phyloP scores from a whole-genome alignment of 2,113 vertebrate species.

The Phaethornis superciliosus region DNA sequence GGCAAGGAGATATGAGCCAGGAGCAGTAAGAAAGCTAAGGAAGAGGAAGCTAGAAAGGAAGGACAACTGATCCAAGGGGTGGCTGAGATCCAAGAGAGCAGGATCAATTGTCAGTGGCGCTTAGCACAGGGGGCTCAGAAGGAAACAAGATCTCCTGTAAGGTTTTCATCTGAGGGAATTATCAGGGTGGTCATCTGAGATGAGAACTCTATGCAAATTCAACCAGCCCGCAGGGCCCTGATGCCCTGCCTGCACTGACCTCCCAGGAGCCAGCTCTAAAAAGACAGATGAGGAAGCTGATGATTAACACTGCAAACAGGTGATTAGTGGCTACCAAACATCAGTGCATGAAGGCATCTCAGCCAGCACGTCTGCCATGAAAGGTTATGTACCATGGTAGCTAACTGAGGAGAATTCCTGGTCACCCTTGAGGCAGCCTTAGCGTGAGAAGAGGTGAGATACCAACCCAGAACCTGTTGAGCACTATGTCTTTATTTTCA shows the following conservation, averaged over 20 bases:
- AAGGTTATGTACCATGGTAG: background rate
- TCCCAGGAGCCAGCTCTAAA: rapidly evolving
- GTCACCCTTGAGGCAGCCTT: background rate
- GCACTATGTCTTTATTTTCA: background rate
- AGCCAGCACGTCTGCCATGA: background rate
- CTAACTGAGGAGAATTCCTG: background rate
- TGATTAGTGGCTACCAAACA: background rate
- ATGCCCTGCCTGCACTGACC: rapidly evolving
- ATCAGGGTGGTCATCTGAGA: background rate
- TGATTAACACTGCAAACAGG: background rate
- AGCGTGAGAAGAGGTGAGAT: background rate
- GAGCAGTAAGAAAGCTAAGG: background rate
- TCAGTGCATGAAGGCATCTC: background rate
- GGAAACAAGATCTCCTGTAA: constrained; percentile 1
- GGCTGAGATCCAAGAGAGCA: background rate
- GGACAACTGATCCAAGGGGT: background rate
- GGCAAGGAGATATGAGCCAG: background rate
- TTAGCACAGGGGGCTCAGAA: background rate
- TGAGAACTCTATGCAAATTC: background rate
- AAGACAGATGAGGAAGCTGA: background rate
- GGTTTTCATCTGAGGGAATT: background rate
- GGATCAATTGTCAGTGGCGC: background rate
- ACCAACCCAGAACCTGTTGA: background rate
- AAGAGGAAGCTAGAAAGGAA: background rate
- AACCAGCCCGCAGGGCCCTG: background rate